Conservation (phyloP, 2,888 invertebrate genomes). For the Ichneumoninae sp. region DNA sequence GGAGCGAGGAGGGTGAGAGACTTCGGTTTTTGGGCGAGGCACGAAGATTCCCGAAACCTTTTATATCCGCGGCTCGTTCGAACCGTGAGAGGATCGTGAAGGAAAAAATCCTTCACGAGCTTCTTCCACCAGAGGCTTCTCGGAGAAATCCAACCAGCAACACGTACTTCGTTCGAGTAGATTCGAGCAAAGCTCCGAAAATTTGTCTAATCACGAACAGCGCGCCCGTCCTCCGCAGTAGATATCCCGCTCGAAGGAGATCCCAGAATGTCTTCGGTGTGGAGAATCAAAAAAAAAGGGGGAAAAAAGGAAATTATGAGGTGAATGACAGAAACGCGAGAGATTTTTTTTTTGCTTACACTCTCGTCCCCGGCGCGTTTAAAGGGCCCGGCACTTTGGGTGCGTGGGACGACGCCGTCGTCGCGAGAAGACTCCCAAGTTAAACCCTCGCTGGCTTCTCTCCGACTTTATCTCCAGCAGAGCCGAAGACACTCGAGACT, state of each 20-base stretch:
- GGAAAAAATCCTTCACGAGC: neutral
- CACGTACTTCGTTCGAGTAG: neutral
- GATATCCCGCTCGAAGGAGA: neutral
- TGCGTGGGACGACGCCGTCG: constrained; percentile 36
- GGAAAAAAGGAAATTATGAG: constrained; percentile 31
- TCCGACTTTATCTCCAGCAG: constrained; percentile 36
- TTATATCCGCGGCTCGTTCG: constrained; percentile 3
- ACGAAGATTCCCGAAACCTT: constrained; percentile 44
- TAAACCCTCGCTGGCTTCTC: constrained; percentile 25
- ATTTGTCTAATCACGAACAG: constrained; percentile 10
- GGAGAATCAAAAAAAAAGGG: constrained; percentile 12
- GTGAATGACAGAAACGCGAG: constrained; percentile 40
- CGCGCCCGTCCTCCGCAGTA: neutral
- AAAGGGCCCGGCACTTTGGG: constrained; percentile 30
- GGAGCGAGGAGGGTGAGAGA: constrained; percentile 32
- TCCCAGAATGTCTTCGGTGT: constrained; percentile 3
- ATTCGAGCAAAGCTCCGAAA: constrained; percentile 13
- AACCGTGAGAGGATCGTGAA: constrained; percentile 44
- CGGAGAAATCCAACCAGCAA: neutral
- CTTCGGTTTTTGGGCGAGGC: constrained; percentile 10
- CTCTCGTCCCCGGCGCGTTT: constrained; percentile 20
- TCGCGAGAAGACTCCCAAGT: constrained; percentile 21
- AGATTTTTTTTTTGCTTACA: constrained; percentile 33
- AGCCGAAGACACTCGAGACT: constrained; percentile 27
- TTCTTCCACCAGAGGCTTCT: constrained; percentile 28